A percentile compares a stretch with the other conserved stretches of the same genome.
These are phyloP conservation scores for Pelecanoides urinatrix DNA, from an alignment of 2,113 vertebrate genomes.

Conservation along the genomic window DNA sequence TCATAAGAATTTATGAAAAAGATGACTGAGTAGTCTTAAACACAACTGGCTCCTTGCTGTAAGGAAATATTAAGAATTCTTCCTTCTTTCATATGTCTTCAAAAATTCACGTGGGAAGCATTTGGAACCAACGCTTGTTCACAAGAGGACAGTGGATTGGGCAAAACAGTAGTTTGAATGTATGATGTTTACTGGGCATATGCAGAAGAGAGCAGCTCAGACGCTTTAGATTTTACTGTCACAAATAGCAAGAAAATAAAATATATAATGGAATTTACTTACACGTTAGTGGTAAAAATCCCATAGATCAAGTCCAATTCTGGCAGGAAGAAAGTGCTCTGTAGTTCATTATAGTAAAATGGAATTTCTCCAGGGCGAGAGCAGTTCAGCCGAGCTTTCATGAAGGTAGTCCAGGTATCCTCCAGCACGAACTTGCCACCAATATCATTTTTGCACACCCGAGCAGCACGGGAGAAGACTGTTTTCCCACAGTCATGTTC, in stretches of 20 bases:
- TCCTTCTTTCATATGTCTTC: background rate
- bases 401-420: conserved; percentile 98
- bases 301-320: conserved; percentile 95
- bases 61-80: background rate
- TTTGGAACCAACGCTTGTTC: background rate
- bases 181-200: background rate
- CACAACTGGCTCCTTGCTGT: background rate
- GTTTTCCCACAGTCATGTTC: conserved; percentile 95
- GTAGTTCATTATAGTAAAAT: conserved; percentile 94
- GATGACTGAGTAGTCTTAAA: background rate
- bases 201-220: background rate
- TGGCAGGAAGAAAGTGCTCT: conserved; percentile 93
- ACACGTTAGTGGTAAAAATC: conserved; percentile 98
- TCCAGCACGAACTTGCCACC: conserved; percentile 94
- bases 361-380: conserved; percentile 95
- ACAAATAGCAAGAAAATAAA: background rate
- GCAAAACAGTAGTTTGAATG: background rate
- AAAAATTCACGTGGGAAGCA: background rate
- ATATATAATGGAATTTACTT: conserved; percentile 49
- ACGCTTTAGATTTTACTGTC: background rate
- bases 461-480: conserved; percentile 90
- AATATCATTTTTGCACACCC: conserved; percentile 95
- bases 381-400: conserved; percentile 96
- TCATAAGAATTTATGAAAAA: background rate
- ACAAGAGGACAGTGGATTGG: background rate